Conservation (phyloP, 2,888 invertebrate species). For the Didymodactylos carnosus region DNA sequence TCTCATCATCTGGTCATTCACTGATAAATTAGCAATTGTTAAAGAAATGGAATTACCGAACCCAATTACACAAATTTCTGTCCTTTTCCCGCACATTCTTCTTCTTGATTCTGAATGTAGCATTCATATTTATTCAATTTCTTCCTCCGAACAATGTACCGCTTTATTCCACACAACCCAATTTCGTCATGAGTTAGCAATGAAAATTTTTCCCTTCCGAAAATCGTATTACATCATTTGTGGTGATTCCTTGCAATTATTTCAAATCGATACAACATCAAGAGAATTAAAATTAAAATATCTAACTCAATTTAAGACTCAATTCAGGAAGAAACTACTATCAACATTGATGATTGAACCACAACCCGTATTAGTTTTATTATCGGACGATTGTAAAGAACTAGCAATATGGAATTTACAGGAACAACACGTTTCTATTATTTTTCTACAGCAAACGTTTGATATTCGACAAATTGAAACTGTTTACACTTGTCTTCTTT, state of each 20-base stretch:
- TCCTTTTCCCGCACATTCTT: too few relatives aligned
- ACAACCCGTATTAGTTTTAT: too few relatives aligned
- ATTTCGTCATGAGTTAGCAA: neutral
- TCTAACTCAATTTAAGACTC: neutral
- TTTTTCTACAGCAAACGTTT: too few relatives aligned
- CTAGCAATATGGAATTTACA: neutral
- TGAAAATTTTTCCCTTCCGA: neutral
- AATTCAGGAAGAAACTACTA: too few relatives aligned
- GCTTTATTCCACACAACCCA: neutral
- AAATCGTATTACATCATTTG: neutral
- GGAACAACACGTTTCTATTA: neutral
- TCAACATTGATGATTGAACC: too few relatives aligned
- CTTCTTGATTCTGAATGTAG: too few relatives aligned
- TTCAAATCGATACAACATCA: neutral
- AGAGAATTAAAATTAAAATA: neutral
- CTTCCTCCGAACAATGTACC: neutral
- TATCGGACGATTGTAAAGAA: neutral
- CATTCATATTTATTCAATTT: neutral
- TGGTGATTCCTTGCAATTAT: neutral
- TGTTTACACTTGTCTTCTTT: too few relatives aligned
- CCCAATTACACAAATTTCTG: too few relatives aligned
- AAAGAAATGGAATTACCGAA: too few relatives aligned
- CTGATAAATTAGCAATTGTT: too few relatives aligned
- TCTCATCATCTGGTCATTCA: too few relatives aligned
- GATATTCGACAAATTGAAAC: too few relatives aligned